These are phyloP conservation scores for Sarcophaga rosellei DNA, from an alignment of 2,888 invertebrate species.

Conservation along the genomic window DNA sequence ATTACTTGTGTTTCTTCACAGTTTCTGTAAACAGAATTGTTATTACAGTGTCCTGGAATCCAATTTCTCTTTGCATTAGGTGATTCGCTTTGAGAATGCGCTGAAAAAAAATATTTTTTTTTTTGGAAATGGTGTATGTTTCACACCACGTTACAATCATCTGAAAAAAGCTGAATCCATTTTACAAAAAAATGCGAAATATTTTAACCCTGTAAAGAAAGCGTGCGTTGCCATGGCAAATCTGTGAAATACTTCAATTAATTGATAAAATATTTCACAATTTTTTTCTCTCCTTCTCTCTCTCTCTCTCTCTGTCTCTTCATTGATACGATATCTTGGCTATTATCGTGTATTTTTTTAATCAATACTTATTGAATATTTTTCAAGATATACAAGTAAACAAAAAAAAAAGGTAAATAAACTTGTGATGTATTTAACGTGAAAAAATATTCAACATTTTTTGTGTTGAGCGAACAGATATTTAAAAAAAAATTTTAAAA, in stretches of 20 bases:
- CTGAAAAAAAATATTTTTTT: background rate
- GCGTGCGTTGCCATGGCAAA: background rate
- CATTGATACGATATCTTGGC: too few species aligned
- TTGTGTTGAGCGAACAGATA: background rate
- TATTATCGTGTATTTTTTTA: background rate
- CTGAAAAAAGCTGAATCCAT: too few species aligned
- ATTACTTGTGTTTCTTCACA: too few species aligned
- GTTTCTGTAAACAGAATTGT: too few species aligned
- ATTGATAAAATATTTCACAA: conserved; percentile 18
- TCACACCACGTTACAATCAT: background rate
- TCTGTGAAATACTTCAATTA: conserved; percentile 30
- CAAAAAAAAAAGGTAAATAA: conserved; percentile 37
- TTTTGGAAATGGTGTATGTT: conserved; percentile 19
- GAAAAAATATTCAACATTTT: background rate
- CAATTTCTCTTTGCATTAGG: too few species aligned
- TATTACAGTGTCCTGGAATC: too few species aligned
- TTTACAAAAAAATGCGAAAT: too few species aligned
- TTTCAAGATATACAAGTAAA: background rate
- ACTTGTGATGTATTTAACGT: conserved; percentile 13
- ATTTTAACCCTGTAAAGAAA: conserved; percentile 33
- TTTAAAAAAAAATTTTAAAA: background rate
- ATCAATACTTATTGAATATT: conserved; percentile 1
- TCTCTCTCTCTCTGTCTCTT: too few species aligned
- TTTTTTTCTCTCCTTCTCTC: background rate
- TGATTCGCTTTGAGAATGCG: too few species aligned